Evolutionary conservation across 2,797 vertebrate species (phyloP), one percentile per base, ranked within the genome.

Genomic region (Pangasius djambal): DNA sequence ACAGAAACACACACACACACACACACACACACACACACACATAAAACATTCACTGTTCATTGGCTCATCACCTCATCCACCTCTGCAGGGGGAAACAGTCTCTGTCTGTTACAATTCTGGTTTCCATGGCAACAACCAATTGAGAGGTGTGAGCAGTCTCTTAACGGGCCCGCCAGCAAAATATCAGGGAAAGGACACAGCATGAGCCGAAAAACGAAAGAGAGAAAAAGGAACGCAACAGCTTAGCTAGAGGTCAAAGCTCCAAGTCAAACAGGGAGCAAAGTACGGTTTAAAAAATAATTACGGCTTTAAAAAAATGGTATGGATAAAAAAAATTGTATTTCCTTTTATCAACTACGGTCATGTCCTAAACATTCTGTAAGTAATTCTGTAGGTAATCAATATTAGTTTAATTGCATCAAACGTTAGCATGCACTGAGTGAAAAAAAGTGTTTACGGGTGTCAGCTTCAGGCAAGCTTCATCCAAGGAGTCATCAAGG

Each of bases 121-220:
- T 92, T 85, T 90, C 92, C 91, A 90, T 92, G 88, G 91, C 91
- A 92, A 92, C 92, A 91, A 34, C 92, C 91, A 91, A 91, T 91
- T 86, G 89, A 88, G 81, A 86, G 40, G 72, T 59, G 69, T 75
- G 79, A 89, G 79, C 84, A 89, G 89, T 91, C 85, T 89, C 82
- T 86, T 88, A 91, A 90, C 67, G 67, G 90, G 90, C 87, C 87
- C 83, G 87, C 90, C 87, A 89, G 89, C 89, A 86, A 81, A 90
- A 91, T 88, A 90, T 81, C 74, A 90, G 78, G 87, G 13, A 31
- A 88, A 75, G 37, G 48, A 52, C 70, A 78, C 84, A 70, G 87
- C 40, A 59, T 44, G 88, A 82, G 79, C 88, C 44, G 79, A 83
- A 34, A 65, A 34, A 28, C 1, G 70, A 86, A 48, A 88, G 72